Base-by-base conservation (phyloP, 1,140 invertebrate species). In the Drosophila arawakana region DNA sequence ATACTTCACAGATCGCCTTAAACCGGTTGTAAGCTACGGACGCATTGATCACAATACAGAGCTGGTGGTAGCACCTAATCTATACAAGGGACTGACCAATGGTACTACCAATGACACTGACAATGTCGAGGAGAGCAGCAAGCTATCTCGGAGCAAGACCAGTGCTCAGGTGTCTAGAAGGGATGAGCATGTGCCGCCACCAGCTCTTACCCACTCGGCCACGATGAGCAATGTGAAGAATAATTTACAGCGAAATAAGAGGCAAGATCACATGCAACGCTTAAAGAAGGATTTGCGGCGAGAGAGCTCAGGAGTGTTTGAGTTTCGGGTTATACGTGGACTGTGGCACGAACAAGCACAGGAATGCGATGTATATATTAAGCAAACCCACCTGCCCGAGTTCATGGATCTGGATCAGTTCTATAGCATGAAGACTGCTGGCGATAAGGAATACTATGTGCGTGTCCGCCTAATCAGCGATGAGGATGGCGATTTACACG, bases 1-100 rank as follows among this genome's bases (percentile, higher is more conserved):
- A 39, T 37, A 57, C 30, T 18, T 49, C 11, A 25, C 13, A 92
- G 92, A 92, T 82, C 91, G 85, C 0, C 41, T 92, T 0, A 91
- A 89, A 63, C 92, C 92, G 3, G 78, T 82, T 60, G 69, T 80
- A 7, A 75, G 49, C 35, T 92, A 91, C 68, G 92, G 92, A 0
- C 77, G 91, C 15, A 84, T 92, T 11, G 88, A 92, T 73, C 91
- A 92, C 43, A 91, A 90, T 30, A 92, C 92, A 8, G 79, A 92
- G 61, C 41, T 92, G 18, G 60, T 92, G 41, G 86, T 92, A 44
- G 78, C 90, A 0, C 92, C 91, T n/a, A 92, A 92, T 65, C 61
- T 92, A 0, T 81, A 80, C 63, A 81, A 91, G 47, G 77, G 75
- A 3, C 74, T 91, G 7, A 85, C 73, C 9, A 91, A 91, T 71